These are phyloP conservation scores for Drosophila rufa DNA, from an alignment of 1,140 invertebrate species.

Conservation along the genomic window DNA sequence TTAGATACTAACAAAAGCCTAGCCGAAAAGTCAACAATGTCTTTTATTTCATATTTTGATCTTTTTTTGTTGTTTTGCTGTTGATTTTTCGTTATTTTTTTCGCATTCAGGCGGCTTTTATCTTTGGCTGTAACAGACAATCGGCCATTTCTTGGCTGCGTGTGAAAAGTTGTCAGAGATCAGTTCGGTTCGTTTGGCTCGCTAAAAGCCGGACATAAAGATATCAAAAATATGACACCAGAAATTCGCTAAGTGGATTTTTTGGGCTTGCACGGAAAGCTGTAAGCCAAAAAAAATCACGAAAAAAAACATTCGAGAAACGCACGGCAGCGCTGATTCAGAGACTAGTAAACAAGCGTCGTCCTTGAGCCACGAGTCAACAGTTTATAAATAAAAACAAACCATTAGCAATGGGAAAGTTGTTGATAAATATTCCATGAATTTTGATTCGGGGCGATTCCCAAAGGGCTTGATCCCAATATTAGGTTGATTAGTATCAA, in stretches of 20 bases:
- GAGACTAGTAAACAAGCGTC: constrained; percentile 33
- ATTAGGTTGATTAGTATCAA: constrained; percentile 8
- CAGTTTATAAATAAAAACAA: constrained; percentile 51
- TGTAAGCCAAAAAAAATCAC: background rate
- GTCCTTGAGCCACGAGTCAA: constrained; percentile 39
- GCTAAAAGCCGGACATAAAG: constrained; percentile 50
- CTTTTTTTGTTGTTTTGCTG: background rate
- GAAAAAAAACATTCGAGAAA: constrained; percentile 17
- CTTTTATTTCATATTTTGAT: constrained; percentile 49
- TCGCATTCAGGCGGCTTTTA: constrained; percentile 49
- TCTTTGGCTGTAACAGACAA: constrained; percentile 60
- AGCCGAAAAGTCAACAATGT: constrained; percentile 77
- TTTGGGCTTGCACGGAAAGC: constrained; percentile 19
- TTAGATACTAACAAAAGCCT: constrained; percentile 75
- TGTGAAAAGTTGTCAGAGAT: constrained; percentile 78
- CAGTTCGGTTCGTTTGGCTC: constrained; percentile 41
- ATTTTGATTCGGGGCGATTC: constrained; percentile 25
- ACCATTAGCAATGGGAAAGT: constrained; percentile 46
- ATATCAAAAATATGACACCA: constrained; percentile 48
- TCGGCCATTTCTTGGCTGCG: constrained; percentile 63
- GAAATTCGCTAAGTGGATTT: constrained; percentile 28
- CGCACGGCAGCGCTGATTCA: constrained; percentile 33
- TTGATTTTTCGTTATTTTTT: constrained; percentile 11
- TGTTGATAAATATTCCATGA: constrained; percentile 47
- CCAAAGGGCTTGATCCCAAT: constrained; percentile 33